A percentile compares a stretch with the other conserved stretches of the same genome.
Conservation (phyloP, 2,113 vertebrate genomes). For the Cyanoderma ruficeps region DNA sequence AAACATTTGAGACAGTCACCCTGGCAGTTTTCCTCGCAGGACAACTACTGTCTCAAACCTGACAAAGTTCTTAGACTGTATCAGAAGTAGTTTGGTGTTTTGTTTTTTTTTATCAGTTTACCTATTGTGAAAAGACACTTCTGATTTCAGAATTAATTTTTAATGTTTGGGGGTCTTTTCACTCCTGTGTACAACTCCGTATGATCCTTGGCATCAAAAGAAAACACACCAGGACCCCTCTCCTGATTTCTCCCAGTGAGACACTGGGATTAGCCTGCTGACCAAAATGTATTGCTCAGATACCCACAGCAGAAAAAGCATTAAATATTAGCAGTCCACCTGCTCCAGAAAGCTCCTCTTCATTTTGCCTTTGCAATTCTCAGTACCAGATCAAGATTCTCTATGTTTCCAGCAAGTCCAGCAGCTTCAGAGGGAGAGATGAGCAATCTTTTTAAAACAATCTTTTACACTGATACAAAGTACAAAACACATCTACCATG, state of each 20-base stretch:
- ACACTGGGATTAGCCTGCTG: neutral
- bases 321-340: neutral
- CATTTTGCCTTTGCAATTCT: neutral
- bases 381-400: neutral
- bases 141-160: neutral
- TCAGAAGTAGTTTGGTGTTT: neutral
- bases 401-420: neutral
- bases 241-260: neutral
- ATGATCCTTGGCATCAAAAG: neutral
- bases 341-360: neutral
- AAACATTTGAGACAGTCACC: neutral
- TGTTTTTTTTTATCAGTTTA: neutral
- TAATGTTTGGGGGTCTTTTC: neutral
- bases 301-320: neutral
- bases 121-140: neutral
- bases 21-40: neutral
- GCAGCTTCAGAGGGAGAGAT: neutral
- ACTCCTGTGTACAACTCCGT: neutral
- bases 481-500: neutral
- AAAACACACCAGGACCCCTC: neutral
- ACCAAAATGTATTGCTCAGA: neutral
- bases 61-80: neutral
- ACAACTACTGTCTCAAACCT: neutral
- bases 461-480: neutral
- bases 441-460: neutral